Conservation (phyloP, 2,797 vertebrate genomes). For the Xenops minutus region DNA sequence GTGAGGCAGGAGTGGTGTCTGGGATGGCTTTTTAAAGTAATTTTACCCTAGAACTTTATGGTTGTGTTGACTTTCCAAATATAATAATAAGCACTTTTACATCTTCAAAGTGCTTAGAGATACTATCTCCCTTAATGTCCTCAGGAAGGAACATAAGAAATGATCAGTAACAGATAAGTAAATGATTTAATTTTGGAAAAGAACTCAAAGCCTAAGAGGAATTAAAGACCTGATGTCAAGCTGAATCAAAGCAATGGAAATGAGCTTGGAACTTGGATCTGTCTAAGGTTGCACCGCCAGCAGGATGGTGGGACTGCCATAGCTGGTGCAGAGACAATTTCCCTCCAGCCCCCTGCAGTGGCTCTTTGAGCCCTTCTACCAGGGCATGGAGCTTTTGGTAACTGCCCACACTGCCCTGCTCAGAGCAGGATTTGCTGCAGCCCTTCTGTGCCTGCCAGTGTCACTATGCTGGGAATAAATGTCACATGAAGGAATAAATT, state of each 20-base stretch:
- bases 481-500: not conserved
- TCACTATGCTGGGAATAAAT: not conserved
- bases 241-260: conserved; percentile 35
- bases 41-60: not conserved
- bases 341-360: not conserved
- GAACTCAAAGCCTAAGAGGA: not conserved
- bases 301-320: not conserved
- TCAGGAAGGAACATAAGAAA: not conserved
- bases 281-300: not conserved
- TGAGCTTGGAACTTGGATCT: not conserved
- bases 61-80: not conserved
- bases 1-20: not conserved
- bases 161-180: not conserved
- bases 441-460: not conserved
- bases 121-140: not conserved
- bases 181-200: not conserved
- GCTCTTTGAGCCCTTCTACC: not conserved
- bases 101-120: conserved; percentile 22
- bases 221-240: not conserved
- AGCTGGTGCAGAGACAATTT: not conserved
- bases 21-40: not conserved
- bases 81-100: not conserved
- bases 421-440: not conserved
- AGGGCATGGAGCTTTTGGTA: not conserved
- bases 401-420: not conserved